Evolutionary conservation across 2,797 vertebrate genomes (phyloP).

Genomic region (Lacerta bilineata): DNA sequence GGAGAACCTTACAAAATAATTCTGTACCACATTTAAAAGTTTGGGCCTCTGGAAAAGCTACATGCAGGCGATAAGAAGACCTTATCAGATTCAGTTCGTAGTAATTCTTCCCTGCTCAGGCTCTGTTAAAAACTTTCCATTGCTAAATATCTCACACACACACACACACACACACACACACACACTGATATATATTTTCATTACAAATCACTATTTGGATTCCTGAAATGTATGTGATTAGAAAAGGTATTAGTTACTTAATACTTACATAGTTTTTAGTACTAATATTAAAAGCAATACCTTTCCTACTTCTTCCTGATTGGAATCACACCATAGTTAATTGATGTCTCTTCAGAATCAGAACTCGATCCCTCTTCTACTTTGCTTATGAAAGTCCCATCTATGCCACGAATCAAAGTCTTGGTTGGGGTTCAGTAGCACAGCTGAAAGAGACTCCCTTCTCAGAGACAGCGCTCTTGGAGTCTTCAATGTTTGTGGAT

Average conservation of each 20-base stretch:
- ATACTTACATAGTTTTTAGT: background rate
- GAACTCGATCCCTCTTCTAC: conserved; percentile 9
- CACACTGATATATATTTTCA: background rate
- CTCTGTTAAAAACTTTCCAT: conserved; percentile 8
- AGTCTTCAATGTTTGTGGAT: background rate
- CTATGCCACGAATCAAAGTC: background rate
- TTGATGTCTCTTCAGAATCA: conserved; percentile 41
- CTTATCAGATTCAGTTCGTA: background rate
- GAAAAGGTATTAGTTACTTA: background rate
- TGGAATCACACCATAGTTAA: background rate
- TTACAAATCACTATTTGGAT: background rate
- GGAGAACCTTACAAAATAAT: too few relatives aligned
- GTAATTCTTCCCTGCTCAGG: background rate
- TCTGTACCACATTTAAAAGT: too few relatives aligned
- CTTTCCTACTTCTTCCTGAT: background rate
- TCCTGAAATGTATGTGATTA: background rate
- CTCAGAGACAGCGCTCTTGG: background rate
- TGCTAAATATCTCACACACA: background rate
- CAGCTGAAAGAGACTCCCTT: conserved; percentile 22
- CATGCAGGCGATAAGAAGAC: too few relatives aligned
- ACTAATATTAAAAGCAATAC: conserved; percentile 36
- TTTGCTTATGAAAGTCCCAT: conserved; percentile 29
- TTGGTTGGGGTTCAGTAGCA: background rate
- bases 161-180: too few relatives aligned
- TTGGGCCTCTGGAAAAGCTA: too few relatives aligned